These are phyloP conservation scores for Hemitrygon akajei DNA, from an alignment of 2,797 vertebrate species.

Conservation along the genomic window DNA sequence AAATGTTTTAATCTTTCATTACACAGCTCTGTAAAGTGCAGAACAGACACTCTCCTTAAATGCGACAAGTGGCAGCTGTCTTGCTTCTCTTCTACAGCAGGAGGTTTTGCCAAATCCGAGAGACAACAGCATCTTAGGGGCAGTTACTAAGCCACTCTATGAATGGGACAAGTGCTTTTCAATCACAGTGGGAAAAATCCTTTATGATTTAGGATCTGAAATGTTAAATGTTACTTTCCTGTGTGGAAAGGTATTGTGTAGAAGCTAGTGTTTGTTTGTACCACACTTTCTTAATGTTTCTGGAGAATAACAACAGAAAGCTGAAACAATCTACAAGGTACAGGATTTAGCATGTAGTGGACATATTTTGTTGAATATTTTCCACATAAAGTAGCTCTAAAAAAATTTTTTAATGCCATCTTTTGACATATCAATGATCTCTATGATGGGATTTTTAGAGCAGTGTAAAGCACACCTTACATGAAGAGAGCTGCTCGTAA, in stretches of 20 bases:
- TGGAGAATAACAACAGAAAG: neutral
- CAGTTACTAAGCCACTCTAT: neutral
- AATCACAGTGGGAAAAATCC: neutral
- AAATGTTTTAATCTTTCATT: conserved; percentile 1
- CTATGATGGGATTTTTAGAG: neutral
- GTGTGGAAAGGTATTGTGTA: too few relatives aligned
- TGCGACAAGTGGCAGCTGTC: neutral
- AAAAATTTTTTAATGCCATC: neutral
- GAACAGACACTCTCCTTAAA: neutral
- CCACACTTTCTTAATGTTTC: neutral
- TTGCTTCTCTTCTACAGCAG: neutral
- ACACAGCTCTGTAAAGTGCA: neutral
- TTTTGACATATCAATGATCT: neutral
- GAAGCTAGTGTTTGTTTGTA: too few relatives aligned
- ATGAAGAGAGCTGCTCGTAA: neutral
- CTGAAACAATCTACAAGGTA: neutral
- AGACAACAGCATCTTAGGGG: neutral
- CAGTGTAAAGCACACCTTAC: too few relatives aligned
- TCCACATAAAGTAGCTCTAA: neutral
- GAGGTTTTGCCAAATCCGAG: neutral
- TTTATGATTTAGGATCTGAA: neutral
- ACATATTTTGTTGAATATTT: neutral
- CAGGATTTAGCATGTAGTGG: neutral
- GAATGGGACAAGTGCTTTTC: neutral
- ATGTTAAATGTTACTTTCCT: neutral